These are phyloP conservation scores for Scopus umbretta DNA, from an alignment of 2,113 vertebrate genomes.

Conservation along the genomic window DNA sequence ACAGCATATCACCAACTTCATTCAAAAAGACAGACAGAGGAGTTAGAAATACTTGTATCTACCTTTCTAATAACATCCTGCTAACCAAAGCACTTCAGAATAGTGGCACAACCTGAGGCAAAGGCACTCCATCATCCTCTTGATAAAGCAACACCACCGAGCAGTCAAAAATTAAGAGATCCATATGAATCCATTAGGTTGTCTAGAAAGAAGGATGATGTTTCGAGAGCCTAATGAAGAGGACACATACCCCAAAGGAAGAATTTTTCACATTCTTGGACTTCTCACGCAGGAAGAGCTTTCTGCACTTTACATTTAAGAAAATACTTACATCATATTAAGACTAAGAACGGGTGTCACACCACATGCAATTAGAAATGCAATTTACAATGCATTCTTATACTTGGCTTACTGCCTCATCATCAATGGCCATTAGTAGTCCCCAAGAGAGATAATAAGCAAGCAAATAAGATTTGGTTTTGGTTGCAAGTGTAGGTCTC, in stretches of 20 bases:
- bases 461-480: neutral
- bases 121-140: neutral
- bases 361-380: neutral
- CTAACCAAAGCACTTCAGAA: neutral
- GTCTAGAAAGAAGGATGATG: neutral
- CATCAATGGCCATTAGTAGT: neutral
- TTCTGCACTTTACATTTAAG: neutral
- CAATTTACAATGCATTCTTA: neutral
- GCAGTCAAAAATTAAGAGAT: neutral
- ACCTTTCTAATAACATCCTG: neutral
- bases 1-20: neutral
- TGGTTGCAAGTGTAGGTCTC: neutral
- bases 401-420: neutral
- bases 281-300: neutral
- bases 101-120: fast-evolving
- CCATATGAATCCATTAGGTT: neutral
- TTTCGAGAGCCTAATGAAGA: neutral
- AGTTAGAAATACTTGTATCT: neutral
- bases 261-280: neutral
- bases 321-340: neutral
- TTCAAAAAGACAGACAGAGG: neutral
- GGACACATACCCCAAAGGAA: neutral
- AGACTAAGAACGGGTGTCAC: neutral
- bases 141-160: neutral
- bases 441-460: neutral